phyloP scores from a whole-genome alignment of 1,140 invertebrate genomes.

The Rhopalosiphum maidis region DNA sequence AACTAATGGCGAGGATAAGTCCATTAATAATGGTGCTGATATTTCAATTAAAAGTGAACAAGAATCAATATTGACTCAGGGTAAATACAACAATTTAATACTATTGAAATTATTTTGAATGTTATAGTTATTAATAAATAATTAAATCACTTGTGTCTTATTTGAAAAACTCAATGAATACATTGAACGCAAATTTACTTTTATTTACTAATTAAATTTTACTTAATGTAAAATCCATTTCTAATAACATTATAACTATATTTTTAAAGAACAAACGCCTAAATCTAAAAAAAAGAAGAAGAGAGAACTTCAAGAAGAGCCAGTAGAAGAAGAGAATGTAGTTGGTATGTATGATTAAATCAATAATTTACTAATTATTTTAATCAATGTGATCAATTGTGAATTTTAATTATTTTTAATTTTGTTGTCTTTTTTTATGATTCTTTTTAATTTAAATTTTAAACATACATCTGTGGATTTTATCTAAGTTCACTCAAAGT shows the following conservation, averaged over 20 bases:
- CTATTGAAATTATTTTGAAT: not conserved
- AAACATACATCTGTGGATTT: too few relatives aligned
- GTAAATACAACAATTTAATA: not conserved
- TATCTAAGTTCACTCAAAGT: too few relatives aligned
- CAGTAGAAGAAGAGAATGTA: not conserved
- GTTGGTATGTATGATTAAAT: not conserved
- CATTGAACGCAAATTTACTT: too few relatives aligned
- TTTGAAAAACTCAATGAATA: too few relatives aligned
- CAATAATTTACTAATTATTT: too few relatives aligned
- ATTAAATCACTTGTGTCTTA: too few relatives aligned
- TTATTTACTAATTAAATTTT: too few relatives aligned
- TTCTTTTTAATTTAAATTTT: too few relatives aligned
- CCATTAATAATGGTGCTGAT: not conserved
- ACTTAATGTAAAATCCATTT: not conserved
- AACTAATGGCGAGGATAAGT: slow-evolving; percentile 4
- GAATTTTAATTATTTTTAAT: too few relatives aligned
- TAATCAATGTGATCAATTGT: too few relatives aligned
- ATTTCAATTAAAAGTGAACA: slow-evolving; percentile 38
- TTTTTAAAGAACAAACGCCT: not conserved
- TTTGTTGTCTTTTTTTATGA: too few relatives aligned
- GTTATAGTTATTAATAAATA: not conserved
- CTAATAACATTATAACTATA: not conserved
- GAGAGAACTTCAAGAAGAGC: not conserved
- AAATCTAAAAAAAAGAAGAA: slow-evolving; percentile 49
- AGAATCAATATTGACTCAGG: slow-evolving; percentile 33